phyloP scores from a whole-genome alignment of 2,113 vertebrate species.

The Osmerus mordax region DNA sequence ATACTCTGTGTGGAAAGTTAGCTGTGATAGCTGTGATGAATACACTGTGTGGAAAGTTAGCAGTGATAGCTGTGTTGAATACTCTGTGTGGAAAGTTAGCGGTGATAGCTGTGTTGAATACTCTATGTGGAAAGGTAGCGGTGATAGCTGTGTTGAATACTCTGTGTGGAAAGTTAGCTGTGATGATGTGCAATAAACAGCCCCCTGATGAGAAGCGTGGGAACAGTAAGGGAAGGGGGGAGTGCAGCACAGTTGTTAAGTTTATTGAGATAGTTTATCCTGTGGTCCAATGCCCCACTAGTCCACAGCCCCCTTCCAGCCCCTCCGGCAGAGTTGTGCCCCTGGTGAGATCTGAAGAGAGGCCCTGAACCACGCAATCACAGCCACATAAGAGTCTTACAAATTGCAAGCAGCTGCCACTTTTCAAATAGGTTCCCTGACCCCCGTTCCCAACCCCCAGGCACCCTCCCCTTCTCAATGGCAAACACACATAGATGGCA shows the following conservation, averaged over 20 bases:
- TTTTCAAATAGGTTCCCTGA: constrained; percentile 50
- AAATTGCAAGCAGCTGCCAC: constrained; percentile 72
- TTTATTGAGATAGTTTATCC: constrained; percentile 37
- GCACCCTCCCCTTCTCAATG: constrained; percentile 34
- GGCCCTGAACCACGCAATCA: constrained; percentile 50
- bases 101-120: no score
- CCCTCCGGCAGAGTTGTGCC: constrained; percentile 8
- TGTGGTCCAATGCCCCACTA: constrained; percentile 12
- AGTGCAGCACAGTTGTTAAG: constrained; percentile 2
- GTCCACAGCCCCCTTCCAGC: constrained; percentile 17
- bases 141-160: no score
- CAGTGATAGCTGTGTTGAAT: no score
- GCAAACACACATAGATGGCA: constrained; percentile 26
- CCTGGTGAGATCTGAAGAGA: constrained; percentile 57
- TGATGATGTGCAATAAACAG: background rate
- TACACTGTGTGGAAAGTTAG: no score
- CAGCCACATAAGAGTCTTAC: constrained; percentile 42
- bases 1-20: no score
- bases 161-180: background rate
- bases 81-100: no score
- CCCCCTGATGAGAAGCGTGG: background rate
- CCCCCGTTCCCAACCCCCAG: constrained; percentile 20
- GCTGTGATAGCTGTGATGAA: no score
- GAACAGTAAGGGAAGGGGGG: constrained; percentile 15
- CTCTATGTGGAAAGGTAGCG: no score